phyloP scores from a whole-genome alignment of 2,113 vertebrate genomes.

The Equus przewalskii region DNA sequence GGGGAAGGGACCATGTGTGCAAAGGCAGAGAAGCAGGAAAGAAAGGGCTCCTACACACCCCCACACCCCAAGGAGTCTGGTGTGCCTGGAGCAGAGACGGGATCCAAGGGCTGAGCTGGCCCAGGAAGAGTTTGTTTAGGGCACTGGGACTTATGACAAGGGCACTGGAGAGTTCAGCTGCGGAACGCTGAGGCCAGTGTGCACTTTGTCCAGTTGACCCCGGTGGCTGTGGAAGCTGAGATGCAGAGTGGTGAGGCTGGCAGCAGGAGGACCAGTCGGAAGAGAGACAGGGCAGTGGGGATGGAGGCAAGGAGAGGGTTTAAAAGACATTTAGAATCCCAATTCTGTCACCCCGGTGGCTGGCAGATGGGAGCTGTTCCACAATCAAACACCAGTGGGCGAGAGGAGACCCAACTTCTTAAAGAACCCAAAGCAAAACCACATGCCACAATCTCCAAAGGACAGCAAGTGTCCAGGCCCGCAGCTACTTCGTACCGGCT shows the following conservation, averaged over 20 bases:
- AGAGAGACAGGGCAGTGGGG: neutral
- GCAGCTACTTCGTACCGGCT: neutral
- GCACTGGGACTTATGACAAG: neutral
- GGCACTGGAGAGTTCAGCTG: neutral
- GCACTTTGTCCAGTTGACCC: neutral
- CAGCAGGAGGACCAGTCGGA: neutral
- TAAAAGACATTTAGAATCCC: neutral
- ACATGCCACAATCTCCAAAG: neutral
- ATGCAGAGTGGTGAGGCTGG: neutral
- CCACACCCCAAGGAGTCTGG: fast-evolving
- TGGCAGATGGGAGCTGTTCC: neutral
- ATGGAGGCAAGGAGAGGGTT: neutral
- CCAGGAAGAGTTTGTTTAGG: neutral
- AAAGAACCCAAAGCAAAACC: neutral
- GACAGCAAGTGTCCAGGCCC: neutral
- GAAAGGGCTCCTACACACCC: neutral
- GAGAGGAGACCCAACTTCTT: neutral
- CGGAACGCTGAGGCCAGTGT: neutral
- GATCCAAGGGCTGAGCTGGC: neutral
- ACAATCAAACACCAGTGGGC: neutral
- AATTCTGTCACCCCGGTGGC: neutral
- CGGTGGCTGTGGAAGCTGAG: neutral
- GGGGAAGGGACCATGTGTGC: neutral
- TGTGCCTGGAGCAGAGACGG: neutral
- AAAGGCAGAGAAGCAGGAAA: neutral